These are phyloP conservation scores for Tiphia femorata DNA, from an alignment of 2,888 invertebrate species.

Conservation along the genomic window DNA sequence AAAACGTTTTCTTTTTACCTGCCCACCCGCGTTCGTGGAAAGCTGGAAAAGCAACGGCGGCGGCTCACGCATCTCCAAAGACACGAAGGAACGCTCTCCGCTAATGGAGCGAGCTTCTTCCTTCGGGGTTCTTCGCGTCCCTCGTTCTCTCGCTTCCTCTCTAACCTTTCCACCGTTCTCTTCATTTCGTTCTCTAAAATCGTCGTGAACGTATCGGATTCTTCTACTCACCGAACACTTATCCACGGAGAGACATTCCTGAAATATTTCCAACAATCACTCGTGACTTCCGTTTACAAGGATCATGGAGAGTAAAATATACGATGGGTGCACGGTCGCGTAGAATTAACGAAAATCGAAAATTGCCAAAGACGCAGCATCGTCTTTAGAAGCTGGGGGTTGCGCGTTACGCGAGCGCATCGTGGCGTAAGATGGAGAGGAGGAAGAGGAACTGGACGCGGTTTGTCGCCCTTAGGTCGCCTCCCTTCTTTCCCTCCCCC, in stretches of 20 bases:
- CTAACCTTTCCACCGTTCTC: neutral
- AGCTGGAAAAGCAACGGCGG: constrained; percentile 32
- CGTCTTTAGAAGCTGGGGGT: too few species aligned
- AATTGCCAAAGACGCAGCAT: too few species aligned
- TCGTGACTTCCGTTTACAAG: too few species aligned
- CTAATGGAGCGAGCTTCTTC: constrained; percentile 36
- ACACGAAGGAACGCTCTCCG: too few species aligned
- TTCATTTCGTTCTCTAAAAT: neutral
- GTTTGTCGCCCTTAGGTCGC: neutral
- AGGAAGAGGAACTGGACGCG: neutral
- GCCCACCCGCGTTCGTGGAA: constrained; percentile 20
- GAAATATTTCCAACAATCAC: too few species aligned
- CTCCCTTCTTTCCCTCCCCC: neutral
- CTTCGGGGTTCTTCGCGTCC: constrained; percentile 15
- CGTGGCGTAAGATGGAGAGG: too few species aligned
- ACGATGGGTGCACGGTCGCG: too few species aligned
- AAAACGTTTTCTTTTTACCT: constrained; percentile 42
- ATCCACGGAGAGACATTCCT: too few species aligned
- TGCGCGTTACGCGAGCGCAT: neutral
- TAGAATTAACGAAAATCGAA: too few species aligned
- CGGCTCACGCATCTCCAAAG: too few species aligned
- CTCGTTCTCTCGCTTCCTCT: neutral
- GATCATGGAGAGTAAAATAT: too few species aligned
- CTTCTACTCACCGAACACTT: too few species aligned
- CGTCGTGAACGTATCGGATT: neutral